A percentile compares a stretch with the other conserved stretches of the same genome.
phyloP scores from a whole-genome alignment of 2,113 vertebrate species.

The Azemiops feae region DNA sequence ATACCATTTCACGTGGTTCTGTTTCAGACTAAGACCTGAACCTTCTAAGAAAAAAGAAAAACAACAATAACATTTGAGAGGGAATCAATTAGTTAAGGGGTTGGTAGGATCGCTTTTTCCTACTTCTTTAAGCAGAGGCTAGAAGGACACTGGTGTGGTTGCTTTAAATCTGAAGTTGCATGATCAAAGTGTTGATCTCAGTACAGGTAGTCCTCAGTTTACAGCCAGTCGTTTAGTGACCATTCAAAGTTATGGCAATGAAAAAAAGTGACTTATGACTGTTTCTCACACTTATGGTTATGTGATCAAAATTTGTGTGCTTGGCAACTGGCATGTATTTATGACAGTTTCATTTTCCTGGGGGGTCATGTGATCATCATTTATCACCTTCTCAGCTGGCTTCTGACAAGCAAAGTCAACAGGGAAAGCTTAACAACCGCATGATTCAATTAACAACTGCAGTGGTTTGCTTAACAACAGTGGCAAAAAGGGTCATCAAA shows the following conservation, averaged over 20 bases:
- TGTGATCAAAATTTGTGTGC: too few species aligned
- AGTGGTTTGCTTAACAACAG: not conserved
- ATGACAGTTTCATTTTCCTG: not conserved
- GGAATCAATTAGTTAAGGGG: not conserved
- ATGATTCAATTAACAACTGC: not conserved
- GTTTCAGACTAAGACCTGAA: not conserved
- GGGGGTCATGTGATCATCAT: not conserved
- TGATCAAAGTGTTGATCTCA: not conserved
- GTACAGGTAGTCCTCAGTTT: not conserved
- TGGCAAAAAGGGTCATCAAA: not conserved
- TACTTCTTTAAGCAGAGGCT: not conserved
- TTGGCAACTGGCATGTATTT: not conserved
- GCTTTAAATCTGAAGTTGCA: not conserved
- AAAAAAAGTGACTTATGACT: not conserved
- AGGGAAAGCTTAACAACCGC: not conserved
- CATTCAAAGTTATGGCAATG: too few species aligned
- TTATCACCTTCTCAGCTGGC: not conserved
- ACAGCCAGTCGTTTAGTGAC: not conserved
- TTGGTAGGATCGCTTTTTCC: not conserved
- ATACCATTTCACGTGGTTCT: not conserved
- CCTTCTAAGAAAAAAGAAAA: not conserved
- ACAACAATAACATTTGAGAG: not conserved
- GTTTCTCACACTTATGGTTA: too few species aligned
- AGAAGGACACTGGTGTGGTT: not conserved
- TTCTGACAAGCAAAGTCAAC: not conserved